A percentile compares a stretch with the other conserved stretches of the same genome.
Conservation (phyloP, 2,888 invertebrate species). For the Drosophila koepferae region DNA sequence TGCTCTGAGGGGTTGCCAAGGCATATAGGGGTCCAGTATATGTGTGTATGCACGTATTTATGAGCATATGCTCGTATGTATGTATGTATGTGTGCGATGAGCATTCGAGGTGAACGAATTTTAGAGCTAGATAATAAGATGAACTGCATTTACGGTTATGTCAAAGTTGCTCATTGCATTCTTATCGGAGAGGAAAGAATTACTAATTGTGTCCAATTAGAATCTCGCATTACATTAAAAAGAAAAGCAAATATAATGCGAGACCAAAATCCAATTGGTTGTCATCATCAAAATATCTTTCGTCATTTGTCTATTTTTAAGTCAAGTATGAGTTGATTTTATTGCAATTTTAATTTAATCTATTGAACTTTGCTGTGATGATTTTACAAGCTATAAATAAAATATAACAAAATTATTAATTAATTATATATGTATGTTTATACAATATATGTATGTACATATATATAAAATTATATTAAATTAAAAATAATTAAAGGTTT, state of each 20-base stretch:
- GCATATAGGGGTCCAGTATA: background rate
- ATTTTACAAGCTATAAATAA: background rate
- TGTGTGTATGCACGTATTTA: background rate
- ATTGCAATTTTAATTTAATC: background rate
- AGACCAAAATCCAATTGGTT: background rate
- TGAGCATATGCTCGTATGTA: background rate
- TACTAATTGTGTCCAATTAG: slow-evolving; percentile 6
- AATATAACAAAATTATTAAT: no score
- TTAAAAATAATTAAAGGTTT: no score
- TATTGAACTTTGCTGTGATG: background rate
- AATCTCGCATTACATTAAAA: background rate
- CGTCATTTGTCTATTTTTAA: background rate
- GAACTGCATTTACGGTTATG: slow-evolving; percentile 1
- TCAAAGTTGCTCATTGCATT: slow-evolving; percentile 13
- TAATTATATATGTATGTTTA: no score
- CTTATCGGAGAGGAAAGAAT: background rate
- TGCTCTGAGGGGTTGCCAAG: slow-evolving; percentile 8
- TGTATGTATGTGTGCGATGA: slow-evolving; percentile 10
- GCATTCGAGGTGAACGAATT: slow-evolving; percentile 52
- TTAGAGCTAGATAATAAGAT: slow-evolving; percentile 20
- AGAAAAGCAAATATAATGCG: background rate
- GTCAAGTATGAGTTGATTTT: background rate
- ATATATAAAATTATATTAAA: no score
- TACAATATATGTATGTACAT: no score
- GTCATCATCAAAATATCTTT: background rate